A percentile compares a stretch with the other conserved stretches of the same genome.
phyloP scores from a whole-genome alignment of 23 tunicate genomes.

The Aplidium turbinatum region DNA sequence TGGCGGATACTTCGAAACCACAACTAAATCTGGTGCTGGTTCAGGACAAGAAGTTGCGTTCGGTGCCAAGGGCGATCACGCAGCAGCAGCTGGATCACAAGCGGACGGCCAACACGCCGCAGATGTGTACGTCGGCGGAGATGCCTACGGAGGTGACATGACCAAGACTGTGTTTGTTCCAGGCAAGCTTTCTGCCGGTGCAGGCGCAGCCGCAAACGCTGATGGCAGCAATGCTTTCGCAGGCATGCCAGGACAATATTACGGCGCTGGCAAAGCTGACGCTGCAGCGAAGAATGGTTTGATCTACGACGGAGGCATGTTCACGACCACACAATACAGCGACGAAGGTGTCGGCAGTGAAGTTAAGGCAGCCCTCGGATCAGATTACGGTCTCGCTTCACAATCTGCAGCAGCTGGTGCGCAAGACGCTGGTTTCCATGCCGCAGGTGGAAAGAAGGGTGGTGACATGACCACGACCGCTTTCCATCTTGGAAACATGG shows the following conservation, averaged over 20 bases:
- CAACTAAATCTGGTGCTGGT: conserved; percentile 2
- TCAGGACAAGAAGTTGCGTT: neutral
- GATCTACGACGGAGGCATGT: neutral
- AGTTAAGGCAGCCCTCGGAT: conserved; percentile 19
- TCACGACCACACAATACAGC: conserved; percentile 1
- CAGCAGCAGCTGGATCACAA: conserved; percentile 2
- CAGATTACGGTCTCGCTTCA: neutral
- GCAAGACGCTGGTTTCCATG: conserved; percentile 7
- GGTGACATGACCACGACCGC: neutral
- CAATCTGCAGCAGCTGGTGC: neutral
- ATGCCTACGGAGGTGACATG: neutral
- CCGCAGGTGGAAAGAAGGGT: conserved; percentile 17
- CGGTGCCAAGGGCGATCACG: conserved; percentile 5
- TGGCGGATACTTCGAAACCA: conserved; percentile 4
- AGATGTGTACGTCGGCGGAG: neutral
- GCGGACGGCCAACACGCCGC: conserved; percentile 12
- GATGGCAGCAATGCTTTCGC: neutral
- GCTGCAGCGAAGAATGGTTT: conserved; percentile 16
- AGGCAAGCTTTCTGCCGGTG: conserved; percentile 9
- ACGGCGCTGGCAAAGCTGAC: neutral
- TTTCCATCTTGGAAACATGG: conserved; percentile 16
- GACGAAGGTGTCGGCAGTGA: neutral
- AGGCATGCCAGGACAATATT: neutral
- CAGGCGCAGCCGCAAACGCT: conserved; percentile 1
- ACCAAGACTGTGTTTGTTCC: conserved; percentile 22